Percentiles rank a stretch among this genome's conserved stretches.
These are phyloP conservation scores for Paramisgurnus dabryanus DNA, from an alignment of 2,113 vertebrate genomes.

Conservation along the genomic window DNA sequence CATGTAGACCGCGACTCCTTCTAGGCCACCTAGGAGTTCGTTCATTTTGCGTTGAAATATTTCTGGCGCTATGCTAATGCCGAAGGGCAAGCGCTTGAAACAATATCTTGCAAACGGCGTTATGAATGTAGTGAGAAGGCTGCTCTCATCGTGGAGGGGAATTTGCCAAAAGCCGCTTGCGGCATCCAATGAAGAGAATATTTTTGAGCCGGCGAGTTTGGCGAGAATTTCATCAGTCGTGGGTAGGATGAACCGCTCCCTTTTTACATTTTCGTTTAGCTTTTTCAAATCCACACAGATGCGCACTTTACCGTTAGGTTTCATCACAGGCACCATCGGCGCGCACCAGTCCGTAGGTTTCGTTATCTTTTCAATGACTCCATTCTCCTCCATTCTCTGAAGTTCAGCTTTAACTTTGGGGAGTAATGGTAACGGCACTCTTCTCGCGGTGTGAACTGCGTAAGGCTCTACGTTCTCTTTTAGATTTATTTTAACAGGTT, in stretches of 20 bases:
- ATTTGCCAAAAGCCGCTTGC: too few species aligned
- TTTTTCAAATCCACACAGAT: too few species aligned
- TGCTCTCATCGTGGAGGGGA: conserved; percentile 14
- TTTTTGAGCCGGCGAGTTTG: too few species aligned
- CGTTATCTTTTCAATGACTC: conserved; percentile 25
- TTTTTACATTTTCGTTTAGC: too few species aligned
- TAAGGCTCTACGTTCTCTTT: conserved; percentile 27
- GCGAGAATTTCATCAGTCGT: too few species aligned
- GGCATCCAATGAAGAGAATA: too few species aligned
- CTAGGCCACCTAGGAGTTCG: neutral
- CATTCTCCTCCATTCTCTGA: conserved; percentile 18
- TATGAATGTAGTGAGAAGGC: neutral
- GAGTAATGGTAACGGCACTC: conserved; percentile 5
- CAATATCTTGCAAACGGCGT: too few species aligned
- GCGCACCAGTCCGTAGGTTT: conserved; percentile 41
- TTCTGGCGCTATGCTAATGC: conserved; percentile 15
- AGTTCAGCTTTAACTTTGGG: conserved; percentile 29
- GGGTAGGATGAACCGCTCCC: too few species aligned
- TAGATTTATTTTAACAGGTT: conserved; percentile 16
- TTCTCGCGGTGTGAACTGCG: neutral
- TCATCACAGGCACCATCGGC: conserved; percentile 27
- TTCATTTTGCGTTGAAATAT: conserved; percentile 30
- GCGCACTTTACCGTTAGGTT: too few species aligned
- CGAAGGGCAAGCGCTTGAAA: neutral
- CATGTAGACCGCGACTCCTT: conserved; percentile 26